Conservation (phyloP, 2,113 vertebrate genomes). For the Mionectes macconnelli region DNA sequence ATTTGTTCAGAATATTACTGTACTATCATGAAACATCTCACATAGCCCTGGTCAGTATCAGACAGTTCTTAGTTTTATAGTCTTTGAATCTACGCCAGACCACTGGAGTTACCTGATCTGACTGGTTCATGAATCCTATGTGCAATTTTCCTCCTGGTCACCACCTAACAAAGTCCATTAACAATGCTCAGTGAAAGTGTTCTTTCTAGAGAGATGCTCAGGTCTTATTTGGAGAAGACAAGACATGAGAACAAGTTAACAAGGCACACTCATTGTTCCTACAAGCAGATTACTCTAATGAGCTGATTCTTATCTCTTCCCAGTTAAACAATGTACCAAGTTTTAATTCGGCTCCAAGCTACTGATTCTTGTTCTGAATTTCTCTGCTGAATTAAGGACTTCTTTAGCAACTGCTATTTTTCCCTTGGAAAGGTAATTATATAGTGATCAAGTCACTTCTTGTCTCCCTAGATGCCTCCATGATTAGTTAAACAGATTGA, state of each 20-base stretch:
- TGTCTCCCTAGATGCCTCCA: not conserved
- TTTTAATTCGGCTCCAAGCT: constrained; percentile 11
- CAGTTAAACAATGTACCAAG: not conserved
- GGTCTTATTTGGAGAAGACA: not conserved
- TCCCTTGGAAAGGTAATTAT: constrained; percentile 28
- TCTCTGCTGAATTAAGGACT: constrained; percentile 1
- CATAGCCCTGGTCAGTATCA: not conserved
- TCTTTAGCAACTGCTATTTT: constrained; percentile 5
- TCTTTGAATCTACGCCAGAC: not conserved
- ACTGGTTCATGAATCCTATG: not conserved
- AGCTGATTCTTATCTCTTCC: not conserved
- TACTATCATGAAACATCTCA: not conserved
- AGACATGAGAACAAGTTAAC: not conserved
- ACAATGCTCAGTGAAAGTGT: not conserved
- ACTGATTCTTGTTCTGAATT: constrained; percentile 14
- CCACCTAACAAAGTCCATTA: not conserved
- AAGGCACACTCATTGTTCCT: not conserved
- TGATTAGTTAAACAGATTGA: constrained; percentile 35
- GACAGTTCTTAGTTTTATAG: not conserved
- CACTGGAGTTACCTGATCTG: not conserved
- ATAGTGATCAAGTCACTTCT: constrained; percentile 30
- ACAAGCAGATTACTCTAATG: not conserved
- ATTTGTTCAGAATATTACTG: not conserved
- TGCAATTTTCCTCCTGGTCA: not conserved
- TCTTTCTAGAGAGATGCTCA: not conserved